Evolutionary conservation across 2,888 invertebrate species (phyloP).

Genomic region (Sphinx pinastri): DNA sequence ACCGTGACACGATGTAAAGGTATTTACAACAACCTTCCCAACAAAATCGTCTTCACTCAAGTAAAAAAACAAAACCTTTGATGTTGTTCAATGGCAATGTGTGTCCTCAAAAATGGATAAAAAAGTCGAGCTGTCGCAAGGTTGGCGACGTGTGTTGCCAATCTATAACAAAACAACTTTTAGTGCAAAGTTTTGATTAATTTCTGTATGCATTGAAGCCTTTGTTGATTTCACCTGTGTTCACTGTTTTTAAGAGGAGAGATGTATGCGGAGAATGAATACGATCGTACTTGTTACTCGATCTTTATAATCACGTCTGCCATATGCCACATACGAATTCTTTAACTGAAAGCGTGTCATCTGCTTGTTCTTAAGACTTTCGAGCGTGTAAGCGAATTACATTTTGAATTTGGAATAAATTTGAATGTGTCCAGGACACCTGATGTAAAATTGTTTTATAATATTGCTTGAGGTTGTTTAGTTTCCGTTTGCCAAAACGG

Average conservation of each 20-base stretch:
- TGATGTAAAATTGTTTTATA: slow-evolving; percentile 32
- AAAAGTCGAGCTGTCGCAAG: slow-evolving; percentile 58
- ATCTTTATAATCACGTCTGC: slow-evolving; percentile 45
- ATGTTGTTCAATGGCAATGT: slow-evolving; percentile 68
- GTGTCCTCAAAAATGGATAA: slow-evolving; percentile 65
- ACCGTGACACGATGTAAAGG: slow-evolving; percentile 38
- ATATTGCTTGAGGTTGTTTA: slow-evolving; percentile 34
- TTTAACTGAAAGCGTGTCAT: slow-evolving; percentile 43
- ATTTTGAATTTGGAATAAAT: slow-evolving; percentile 4
- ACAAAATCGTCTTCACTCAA: slow-evolving; percentile 41
- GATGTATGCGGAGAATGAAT: slow-evolving; percentile 9
- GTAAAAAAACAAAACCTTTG: slow-evolving; percentile 60
- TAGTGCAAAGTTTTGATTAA: slow-evolving; percentile 26
- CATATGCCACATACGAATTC: slow-evolving; percentile 55
- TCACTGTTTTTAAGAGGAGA: slow-evolving; percentile 25
- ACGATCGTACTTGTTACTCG: slow-evolving; percentile 33
- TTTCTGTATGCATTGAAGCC: slow-evolving; percentile 33
- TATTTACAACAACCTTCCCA: slow-evolving; percentile 34
- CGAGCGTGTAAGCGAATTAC: slow-evolving; percentile 19
- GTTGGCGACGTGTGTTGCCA: slow-evolving; percentile 55
- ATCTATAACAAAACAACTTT: slow-evolving; percentile 39
- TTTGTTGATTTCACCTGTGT: slow-evolving; percentile 22
- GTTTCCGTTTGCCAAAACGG: slow-evolving; percentile 41
- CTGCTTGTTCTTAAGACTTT: slow-evolving; percentile 34
- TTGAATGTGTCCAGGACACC: slow-evolving; percentile 12